Percentiles rank a stretch among this genome's conserved stretches.
Conservation (phyloP, 2,888 invertebrate species). For the Drosophila paucipuncta region DNA sequence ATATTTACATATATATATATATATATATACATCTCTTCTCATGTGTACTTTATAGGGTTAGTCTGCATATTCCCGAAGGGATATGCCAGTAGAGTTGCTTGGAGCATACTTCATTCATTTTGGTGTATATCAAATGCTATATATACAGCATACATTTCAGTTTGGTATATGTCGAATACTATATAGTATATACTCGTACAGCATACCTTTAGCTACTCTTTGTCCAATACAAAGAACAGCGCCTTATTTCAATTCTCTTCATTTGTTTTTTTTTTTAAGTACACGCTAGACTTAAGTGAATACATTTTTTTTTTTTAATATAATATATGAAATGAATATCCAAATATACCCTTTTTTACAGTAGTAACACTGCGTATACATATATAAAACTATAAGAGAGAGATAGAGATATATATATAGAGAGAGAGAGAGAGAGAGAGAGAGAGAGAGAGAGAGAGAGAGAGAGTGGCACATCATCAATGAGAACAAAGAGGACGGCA, state of each 20-base stretch:
- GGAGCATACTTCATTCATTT: conserved; percentile 9
- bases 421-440: not conserved
- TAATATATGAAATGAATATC: conserved; percentile 32
- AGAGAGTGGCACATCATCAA: not conserved
- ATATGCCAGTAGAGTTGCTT: conserved; percentile 18
- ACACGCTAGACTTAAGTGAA: conserved; percentile 48
- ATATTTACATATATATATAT: conserved; percentile 7
- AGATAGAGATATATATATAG: too few species aligned
- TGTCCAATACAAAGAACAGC: conserved; percentile 32
- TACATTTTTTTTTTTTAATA: conserved; percentile 40
- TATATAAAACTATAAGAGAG: not conserved
- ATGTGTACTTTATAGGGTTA: conserved; percentile 41
- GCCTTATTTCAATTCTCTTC: conserved; percentile 40
- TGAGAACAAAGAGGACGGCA: conserved; percentile 6
- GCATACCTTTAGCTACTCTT: conserved; percentile 36
- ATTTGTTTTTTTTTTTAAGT: conserved; percentile 18
- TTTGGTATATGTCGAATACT: conserved; percentile 29
- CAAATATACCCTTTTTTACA: conserved; percentile 37
- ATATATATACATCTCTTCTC: conserved; percentile 10
- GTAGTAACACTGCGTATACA: conserved; percentile 26
- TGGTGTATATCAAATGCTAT: conserved; percentile 1
- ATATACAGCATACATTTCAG: conserved; percentile 2
- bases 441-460: not conserved
- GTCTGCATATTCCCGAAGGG: not conserved
- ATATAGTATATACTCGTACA: conserved; percentile 16